Percentiles rank a stretch among this genome's conserved stretches.
Evolutionary conservation across 2,797 vertebrate species (phyloP).

Genomic region (Acipenser oxyrinchus): DNA sequence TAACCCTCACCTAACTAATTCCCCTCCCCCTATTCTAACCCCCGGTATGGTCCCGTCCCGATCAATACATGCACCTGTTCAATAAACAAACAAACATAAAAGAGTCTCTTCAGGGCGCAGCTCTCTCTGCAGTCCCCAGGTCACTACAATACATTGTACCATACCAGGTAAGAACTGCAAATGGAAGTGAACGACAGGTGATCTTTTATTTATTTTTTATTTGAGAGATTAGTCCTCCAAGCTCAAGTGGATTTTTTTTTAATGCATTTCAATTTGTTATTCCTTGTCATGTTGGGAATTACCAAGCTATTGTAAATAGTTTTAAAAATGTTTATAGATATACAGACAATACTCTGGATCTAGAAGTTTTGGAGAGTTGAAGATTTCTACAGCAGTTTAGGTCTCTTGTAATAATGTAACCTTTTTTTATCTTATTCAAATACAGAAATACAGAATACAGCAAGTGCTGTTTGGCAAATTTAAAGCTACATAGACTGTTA

Average conservation of each 20-base stretch:
- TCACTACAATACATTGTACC: too few relatives aligned
- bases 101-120: too few relatives aligned
- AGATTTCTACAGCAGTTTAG: slow-evolving; percentile 27
- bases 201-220: too few relatives aligned
- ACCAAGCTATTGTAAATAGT: slow-evolving; percentile 28
- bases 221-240: too few relatives aligned
- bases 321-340: slow-evolving; percentile 17
- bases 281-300: slow-evolving; percentile 15
- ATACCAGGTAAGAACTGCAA: too few relatives aligned
- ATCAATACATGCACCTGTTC: too few relatives aligned
- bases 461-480: slow-evolving; percentile 35
- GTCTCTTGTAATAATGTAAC: slow-evolving; percentile 35
- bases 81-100: too few relatives aligned
- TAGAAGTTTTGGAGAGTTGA: slow-evolving; percentile 33
- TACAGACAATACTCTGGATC: slow-evolving; percentile 59
- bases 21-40: too few relatives aligned
- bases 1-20: too few relatives aligned
- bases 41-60: too few relatives aligned
- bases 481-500: slow-evolving; percentile 23
- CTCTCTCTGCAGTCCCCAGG: too few relatives aligned
- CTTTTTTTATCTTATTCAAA: slow-evolving; percentile 57
- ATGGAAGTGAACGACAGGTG: too few relatives aligned
- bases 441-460: slow-evolving; percentile 41
- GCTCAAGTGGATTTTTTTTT: slow-evolving; percentile 19
- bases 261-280: slow-evolving; percentile 41